Evolutionary conservation across 2,797 vertebrate genomes (phyloP).

Genomic region (Fistularia tabacaria): DNA sequence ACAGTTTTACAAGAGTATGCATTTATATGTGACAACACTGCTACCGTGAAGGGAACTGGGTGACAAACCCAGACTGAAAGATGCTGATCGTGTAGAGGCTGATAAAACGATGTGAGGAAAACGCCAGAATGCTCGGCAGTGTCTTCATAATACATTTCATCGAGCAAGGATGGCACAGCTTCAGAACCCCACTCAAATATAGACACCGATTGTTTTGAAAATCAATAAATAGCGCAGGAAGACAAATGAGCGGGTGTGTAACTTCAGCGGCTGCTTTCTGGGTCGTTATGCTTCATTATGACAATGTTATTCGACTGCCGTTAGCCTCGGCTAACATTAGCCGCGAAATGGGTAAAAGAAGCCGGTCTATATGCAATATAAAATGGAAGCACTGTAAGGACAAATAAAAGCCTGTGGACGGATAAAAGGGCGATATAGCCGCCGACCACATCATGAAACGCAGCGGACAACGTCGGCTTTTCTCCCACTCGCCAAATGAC

Average conservation of each 20-base stretch:
- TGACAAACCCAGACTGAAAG: slow-evolving; percentile 19
- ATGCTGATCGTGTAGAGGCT: slow-evolving; percentile 2
- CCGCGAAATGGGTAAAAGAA: slow-evolving; percentile 53
- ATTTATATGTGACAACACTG: slow-evolving; percentile 30
- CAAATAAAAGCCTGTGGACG: not conserved
- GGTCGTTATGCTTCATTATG: slow-evolving; percentile 50
- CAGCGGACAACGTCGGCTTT: slow-evolving; percentile 15
- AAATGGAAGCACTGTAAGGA: slow-evolving; percentile 3
- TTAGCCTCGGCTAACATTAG: slow-evolving; percentile 56
- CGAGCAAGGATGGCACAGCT: too few species aligned
- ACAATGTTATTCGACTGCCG: slow-evolving; percentile 68
- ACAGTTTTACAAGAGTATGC: not conserved
- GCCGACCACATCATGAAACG: not conserved
- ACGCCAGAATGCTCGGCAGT: slow-evolving; percentile 6
- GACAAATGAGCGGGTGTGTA: slow-evolving; percentile 20
- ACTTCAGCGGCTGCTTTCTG: slow-evolving; percentile 45
- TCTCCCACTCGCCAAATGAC: slow-evolving; percentile 48
- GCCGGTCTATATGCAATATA: slow-evolving; percentile 61
- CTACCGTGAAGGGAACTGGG: slow-evolving; percentile 15
- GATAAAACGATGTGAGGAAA: slow-evolving; percentile 9
- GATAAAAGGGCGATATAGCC: too few species aligned
- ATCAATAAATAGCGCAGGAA: slow-evolving; percentile 9
- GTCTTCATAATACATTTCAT: too few species aligned
- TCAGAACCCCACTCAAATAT: too few species aligned
- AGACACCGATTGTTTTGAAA: not conserved